A percentile compares a stretch with the other conserved stretches of the same genome.
Evolutionary conservation across 2,888 invertebrate genomes (phyloP).

Genomic region (Alentia gelatinosa): DNA sequence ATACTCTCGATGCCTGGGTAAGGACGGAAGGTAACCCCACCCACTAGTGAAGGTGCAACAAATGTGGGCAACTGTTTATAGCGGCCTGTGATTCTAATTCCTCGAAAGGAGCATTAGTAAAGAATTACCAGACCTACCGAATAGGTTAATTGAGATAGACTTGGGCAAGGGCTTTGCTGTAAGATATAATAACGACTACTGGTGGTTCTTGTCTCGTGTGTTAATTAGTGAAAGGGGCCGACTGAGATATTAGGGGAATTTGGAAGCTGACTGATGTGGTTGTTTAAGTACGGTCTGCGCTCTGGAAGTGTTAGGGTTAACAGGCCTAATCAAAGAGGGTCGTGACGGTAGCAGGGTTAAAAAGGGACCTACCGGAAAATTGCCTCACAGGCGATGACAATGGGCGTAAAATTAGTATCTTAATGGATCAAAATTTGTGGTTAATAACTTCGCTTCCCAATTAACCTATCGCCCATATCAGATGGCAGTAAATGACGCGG

Average conservation of each 20-base stretch:
- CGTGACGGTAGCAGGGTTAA: background rate
- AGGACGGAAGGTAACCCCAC: no score
- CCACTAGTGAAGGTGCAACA: no score
- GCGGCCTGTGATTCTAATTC: no score
- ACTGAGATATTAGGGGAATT: background rate
- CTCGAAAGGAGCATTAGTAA: no score
- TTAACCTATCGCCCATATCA: background rate
- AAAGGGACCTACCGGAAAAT: background rate
- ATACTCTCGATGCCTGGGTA: no score
- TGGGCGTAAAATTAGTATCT: background rate
- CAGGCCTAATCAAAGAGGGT: background rate
- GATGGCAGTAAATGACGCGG: background rate
- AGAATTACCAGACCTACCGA: no score
- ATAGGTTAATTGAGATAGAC: no score
- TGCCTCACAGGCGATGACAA: background rate
- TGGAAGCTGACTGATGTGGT: background rate
- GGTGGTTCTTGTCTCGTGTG: no score
- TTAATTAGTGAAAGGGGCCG: no score
- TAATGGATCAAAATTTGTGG: background rate
- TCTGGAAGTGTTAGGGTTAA: background rate
- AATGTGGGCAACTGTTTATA: no score
- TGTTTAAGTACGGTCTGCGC: background rate
- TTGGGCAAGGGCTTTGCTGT: no score
- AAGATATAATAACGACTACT: no score
- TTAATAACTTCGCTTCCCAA: background rate